A percentile compares a stretch with the other conserved stretches of the same genome.
These are phyloP conservation scores for Drosophila quadrilineata DNA, from an alignment of 1,140 invertebrate genomes.

Conservation along the genomic window DNA sequence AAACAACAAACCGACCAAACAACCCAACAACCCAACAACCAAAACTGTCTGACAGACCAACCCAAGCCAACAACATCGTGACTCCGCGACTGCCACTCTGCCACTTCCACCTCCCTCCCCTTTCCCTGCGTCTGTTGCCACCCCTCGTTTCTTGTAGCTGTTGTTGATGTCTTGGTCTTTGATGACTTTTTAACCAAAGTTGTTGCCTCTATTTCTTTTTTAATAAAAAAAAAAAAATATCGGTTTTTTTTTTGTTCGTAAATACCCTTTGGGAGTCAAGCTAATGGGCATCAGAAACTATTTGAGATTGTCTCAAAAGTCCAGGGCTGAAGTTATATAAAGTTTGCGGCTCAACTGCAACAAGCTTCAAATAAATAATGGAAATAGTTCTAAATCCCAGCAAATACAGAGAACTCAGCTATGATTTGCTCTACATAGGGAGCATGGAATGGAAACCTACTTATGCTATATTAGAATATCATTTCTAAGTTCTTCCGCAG, in stretches of 20 bases:
- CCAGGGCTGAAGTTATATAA: no score
- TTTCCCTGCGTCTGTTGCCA: constrained; percentile 34
- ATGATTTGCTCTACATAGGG: no score
- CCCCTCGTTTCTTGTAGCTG: constrained; percentile 33
- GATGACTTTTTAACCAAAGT: constrained; percentile 75
- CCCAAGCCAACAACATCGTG: constrained; percentile 67
- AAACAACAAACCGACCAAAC: constrained; percentile 43
- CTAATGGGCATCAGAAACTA: neutral
- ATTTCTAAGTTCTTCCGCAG: no score
- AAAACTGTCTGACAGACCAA: constrained; percentile 32
- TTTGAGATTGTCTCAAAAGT: no score
- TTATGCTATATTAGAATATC: no score
- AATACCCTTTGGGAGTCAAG: constrained; percentile 12
- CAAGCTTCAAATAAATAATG: no score
- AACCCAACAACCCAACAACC: constrained; percentile 25
- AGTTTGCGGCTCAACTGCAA: no score
- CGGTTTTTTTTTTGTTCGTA: neutral
- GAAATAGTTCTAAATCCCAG: no score
- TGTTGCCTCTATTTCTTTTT: constrained; percentile 34
- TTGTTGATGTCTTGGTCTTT: constrained; percentile 65
- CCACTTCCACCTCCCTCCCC: constrained; percentile 33
- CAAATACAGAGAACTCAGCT: no score
- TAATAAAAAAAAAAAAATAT: constrained; percentile 14
- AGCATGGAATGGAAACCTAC: no score
- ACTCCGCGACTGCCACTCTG: constrained; percentile 24